A percentile compares a stretch with the other conserved stretches of the same genome.
These are phyloP conservation scores for Philonicus albiceps DNA, from an alignment of 2,888 invertebrate genomes.

Conservation along the genomic window DNA sequence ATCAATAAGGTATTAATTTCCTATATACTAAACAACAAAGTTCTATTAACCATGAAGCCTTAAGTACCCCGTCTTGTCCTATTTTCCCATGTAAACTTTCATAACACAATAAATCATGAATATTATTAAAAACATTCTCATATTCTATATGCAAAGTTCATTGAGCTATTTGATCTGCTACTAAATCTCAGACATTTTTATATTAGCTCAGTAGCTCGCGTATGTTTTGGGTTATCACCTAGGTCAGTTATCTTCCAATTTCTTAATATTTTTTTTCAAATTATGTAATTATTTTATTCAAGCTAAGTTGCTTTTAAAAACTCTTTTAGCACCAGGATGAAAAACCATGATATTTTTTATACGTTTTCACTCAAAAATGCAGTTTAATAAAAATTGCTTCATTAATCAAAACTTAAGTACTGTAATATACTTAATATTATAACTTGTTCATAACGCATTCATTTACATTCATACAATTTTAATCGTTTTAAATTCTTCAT, in stretches of 20 bases:
- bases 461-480: not conserved
- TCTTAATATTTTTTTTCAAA: not conserved
- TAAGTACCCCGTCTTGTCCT: no score
- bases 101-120: no score
- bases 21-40: no score
- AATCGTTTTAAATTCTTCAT: not conserved
- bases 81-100: no score
- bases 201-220: not conserved
- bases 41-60: no score
- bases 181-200: not conserved
- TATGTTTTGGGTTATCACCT: not conserved
- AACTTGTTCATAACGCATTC: not conserved
- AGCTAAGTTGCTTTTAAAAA: not conserved
- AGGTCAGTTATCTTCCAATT: not conserved
- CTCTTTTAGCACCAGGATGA: not conserved
- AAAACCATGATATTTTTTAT: no score
- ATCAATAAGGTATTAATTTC: no score
- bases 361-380: not conserved
- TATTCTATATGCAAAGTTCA: not conserved
- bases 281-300: not conserved
- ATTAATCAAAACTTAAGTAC: not conserved
- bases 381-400: not conserved
- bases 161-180: not conserved
- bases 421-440: not conserved
- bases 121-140: not conserved